Conservation (phyloP, 2,113 vertebrate genomes). For the Collichthys lucidus region DNA sequence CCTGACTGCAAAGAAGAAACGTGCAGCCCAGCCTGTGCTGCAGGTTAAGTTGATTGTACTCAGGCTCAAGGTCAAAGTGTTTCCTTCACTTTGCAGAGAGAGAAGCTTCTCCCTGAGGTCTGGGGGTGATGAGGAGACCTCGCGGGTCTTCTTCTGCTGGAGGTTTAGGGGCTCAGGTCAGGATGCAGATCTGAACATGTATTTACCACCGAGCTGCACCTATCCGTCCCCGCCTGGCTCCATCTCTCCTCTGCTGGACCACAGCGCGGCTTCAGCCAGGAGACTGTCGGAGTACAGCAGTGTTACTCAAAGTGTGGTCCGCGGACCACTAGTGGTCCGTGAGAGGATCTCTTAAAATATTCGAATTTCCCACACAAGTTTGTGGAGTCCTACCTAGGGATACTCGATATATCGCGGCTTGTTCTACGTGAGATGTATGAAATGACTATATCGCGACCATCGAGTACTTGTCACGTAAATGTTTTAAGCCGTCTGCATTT, state of each 20-base stretch:
- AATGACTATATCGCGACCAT: no score
- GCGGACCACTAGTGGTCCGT: no score
- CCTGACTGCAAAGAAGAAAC: constrained; percentile 41
- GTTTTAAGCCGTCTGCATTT: no score
- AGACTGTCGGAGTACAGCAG: constrained; percentile 38
- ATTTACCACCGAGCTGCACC: constrained; percentile 94
- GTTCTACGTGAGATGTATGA: no score
- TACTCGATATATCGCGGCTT: no score
- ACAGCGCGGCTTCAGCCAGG: not conserved
- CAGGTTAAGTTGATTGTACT: constrained; percentile 38
- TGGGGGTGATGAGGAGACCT: not conserved
- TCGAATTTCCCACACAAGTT: no score
- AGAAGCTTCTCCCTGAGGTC: not conserved
- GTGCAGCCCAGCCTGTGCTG: constrained; percentile 42
- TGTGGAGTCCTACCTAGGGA: no score
- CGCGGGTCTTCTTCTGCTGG: not conserved
- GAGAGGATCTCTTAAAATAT: no score
- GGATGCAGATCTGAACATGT: constrained; percentile 81
- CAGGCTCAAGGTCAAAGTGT: constrained; percentile 63
- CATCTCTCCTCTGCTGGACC: constrained; percentile 76
- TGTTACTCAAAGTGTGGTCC: no score
- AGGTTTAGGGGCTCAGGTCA: not conserved
- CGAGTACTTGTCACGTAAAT: no score
- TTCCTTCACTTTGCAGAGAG: constrained; percentile 3
- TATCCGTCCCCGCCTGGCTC: constrained; percentile 89